Conservation (phyloP, 1,140 invertebrate species). For the Hylyphantes graminicola region DNA sequence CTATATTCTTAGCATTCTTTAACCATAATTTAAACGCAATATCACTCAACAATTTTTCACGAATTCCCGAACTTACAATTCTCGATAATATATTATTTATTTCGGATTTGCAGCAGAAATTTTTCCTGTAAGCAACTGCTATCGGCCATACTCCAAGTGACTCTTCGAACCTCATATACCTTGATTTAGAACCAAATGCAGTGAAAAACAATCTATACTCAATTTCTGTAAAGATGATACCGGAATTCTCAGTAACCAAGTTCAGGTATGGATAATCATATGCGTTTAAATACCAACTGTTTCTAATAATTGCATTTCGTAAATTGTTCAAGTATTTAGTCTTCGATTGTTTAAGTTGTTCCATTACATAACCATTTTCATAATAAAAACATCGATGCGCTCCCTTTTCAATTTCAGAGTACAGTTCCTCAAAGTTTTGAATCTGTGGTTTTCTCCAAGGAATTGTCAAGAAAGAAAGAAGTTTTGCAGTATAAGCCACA, state of each 20-base stretch:
- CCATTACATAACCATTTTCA: background rate
- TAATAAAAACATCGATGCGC: background rate
- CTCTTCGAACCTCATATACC: background rate
- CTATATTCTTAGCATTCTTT: too few relatives aligned
- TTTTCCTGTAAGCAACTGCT: background rate
- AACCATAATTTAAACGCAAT: background rate
- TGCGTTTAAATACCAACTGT: background rate
- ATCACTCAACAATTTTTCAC: background rate
- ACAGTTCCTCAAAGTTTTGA: background rate
- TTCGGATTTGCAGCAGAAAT: background rate
- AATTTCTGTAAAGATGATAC: background rate
- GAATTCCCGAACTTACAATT: background rate
- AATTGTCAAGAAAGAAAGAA: conserved; percentile 12
- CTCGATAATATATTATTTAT: conserved; percentile 11
- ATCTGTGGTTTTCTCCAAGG: background rate
- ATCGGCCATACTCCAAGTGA: background rate
- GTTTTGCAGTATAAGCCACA: background rate
- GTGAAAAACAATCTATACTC: background rate
- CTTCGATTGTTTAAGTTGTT: background rate
- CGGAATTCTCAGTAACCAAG: background rate
- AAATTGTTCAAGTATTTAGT: background rate
- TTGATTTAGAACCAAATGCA: background rate
- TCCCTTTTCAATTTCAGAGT: conserved; percentile 6
- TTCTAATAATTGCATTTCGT: background rate
- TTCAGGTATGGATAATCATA: background rate